Evolutionary conservation across 2,113 vertebrate genomes (phyloP), one percentile per base, ranked within the genome.

Genomic region (Eidolon helvum): DNA sequence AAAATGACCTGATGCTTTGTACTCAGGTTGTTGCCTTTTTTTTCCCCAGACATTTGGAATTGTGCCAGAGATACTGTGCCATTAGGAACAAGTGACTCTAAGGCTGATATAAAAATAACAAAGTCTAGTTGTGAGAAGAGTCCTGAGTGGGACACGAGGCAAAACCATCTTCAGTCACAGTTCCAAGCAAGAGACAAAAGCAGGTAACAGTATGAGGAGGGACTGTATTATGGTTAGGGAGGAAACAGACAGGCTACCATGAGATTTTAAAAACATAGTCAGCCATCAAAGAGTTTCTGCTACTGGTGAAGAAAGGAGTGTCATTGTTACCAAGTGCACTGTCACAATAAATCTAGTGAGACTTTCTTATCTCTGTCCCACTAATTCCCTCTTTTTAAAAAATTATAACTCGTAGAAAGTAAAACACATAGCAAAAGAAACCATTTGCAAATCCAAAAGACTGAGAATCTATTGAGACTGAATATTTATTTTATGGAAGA

Each of bases 1-100:
- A 28, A 77, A 97, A 96, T 94, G 43, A 99, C 99, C 99, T 98
- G 95, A 43, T 95, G 97, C 5, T 93, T 98, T 35, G 94, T 74
- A n/a, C 95, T 98, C 82, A 99, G 71, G 78, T 7, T 94, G 40
- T 68, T 96, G 88, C 98, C 98, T 94, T 98, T 97, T 10, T 94
- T 95, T 10, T 2, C 50, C 50, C 50, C 79, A 99, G 97, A 96
- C 98, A 66, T 78, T 87, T 97, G 4, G 96, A 88, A 72, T 98
- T 98, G 28, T 55, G 69, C 15, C 98, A 96, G 4, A 98, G 88
- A 21, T 96, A 94, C 90, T 91, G 77, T 97, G 35, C 97, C 97
- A 93, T 93, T 90, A 82, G 86, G 95, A 65, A 90, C 96, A 88
- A 99, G 95, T 10, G 97, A 95, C 48, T 95, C 95, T 22, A 98